Base-by-base conservation (phyloP, 2,797 vertebrate genomes). In the Chloroceryle inda region DNA sequence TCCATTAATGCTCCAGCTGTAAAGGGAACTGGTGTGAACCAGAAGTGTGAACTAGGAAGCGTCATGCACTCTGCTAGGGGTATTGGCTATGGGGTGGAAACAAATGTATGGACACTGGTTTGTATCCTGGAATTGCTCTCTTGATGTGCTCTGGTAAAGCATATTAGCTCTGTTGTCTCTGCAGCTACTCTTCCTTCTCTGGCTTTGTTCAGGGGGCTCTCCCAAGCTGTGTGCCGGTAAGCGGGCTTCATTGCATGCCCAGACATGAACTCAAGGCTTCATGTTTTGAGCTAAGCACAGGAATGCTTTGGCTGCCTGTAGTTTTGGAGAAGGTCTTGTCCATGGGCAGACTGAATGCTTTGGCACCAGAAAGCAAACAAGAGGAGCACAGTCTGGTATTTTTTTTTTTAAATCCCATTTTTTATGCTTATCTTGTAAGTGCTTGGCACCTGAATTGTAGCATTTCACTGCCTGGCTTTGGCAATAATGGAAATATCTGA, bases 91-190 rank as follows among this genome's bases (percentile, higher is more conserved):
- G 37, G 23, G 53, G 72, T 72, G 50, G 81, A 37, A 62, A 86
- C 15, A 45, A 23, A 45, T 12, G 10, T 12, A 13, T 6, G 45
- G 85, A 33, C 20, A 9, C 17, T 37, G 26, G 3, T 40, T 87
- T 87, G 6, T n/a, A 15, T 17, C 49, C 49, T 49, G 3, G 11
- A 68, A 40, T 52, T 49, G 9, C 29, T 58, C 8, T 22, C 22
- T 27, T 13, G 55, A 27, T 22, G 42, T 78, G 11, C 14, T 82
- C 64, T 62, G 31, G 29, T 16, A 38, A 72, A 78, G 24, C 9
- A 1, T 15, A 3, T n/a, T 11, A 42, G 40, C 22, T 5, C 11
- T 0, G 0, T 27, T 1, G 0, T 27, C 53, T 33, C 42, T 47
- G 21, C 59, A 58, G 18, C 33, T 61, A 62, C 26, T 63, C 22